phyloP scores from a whole-genome alignment of 2,797 vertebrate genomes.

The Cossypha polioptera region DNA sequence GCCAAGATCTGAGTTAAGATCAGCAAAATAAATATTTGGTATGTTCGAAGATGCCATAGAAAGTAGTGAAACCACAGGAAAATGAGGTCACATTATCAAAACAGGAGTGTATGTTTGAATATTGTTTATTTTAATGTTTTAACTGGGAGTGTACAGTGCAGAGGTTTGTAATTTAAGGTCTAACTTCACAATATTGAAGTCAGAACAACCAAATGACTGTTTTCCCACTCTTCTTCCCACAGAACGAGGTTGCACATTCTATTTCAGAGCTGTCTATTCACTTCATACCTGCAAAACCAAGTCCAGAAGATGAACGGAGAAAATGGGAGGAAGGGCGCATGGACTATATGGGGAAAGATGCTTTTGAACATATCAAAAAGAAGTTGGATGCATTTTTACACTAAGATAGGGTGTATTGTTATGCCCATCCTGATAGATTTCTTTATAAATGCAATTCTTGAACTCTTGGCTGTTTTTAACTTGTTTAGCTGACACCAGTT shows the following conservation, averaged over 20 bases:
- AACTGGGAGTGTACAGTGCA: not conserved
- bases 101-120: not conserved
- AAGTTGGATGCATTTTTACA: constrained; percentile 80
- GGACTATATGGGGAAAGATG: constrained; percentile 82
- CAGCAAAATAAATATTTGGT: not conserved
- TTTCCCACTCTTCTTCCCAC: not conserved
- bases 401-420: not conserved
- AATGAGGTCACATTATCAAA: not conserved
- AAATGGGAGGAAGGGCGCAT: constrained; percentile 78
- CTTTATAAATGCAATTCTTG: not conserved
- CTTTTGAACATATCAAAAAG: constrained; percentile 79
- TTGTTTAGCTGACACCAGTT: not conserved
- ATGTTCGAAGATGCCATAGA: not conserved
- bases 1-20: not conserved
- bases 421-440: not conserved
- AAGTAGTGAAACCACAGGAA: not conserved
- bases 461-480: not conserved
- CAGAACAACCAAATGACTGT: not conserved
- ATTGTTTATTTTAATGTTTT: not conserved
- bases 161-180: not conserved
- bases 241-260: constrained; percentile 39
- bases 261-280: constrained; percentile 62
- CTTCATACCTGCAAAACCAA: constrained; percentile 50
- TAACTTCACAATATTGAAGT: not conserved
- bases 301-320: constrained; percentile 68